Evolutionary conservation across 2,113 vertebrate species (phyloP), one percentile per base, ranked within the genome.

Genomic region (Ornithorhynchus anatinus): DNA sequence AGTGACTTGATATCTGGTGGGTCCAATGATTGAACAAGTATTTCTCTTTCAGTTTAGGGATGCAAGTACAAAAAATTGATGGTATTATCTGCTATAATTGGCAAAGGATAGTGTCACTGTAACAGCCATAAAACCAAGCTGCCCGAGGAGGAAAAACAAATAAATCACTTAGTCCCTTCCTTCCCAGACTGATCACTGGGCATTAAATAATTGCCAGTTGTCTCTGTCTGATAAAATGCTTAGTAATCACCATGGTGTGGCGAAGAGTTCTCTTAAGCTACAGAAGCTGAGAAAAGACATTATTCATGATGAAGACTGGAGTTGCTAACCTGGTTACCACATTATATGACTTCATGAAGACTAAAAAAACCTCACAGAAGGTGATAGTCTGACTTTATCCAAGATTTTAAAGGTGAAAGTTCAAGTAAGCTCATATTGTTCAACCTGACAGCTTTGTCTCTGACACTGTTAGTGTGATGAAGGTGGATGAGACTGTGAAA

Each of bases 61-160:
- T 63, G 29, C 47, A 50, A 48, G 43, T 33, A 20, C 25, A 68
- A 39, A 54, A 33, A 50, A 44, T 32, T 63, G 75, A 44, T 58
- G 81, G 54, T 81, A 66, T 37, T 70, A 59, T 80, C 23, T 70
- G 77, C 60, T 75, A 37, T 64, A 77, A 80, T 40, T 89, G 69
- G 59, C 80, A 66, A 80, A 32, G 64, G 81, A 54, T 75, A 64
- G 27, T 0, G 68, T 67, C 86, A 77, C 65, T 75, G 66, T 78
- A 75, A 53, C 36, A 72, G 59, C 83, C 88, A 84, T 77, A 81
- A 92, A 89, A 84, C 81, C 68, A 45, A 33, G 54, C 36, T 64
- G 52, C 45, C 66, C 10, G 7, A 71, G 67, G 45, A 83, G 80
- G 51, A 70, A 76, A 83, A 77, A 68, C 77, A 82, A 82, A 88